Evolutionary conservation across 2,113 vertebrate species (phyloP).

Genomic region (Tamias sibiricus): DNA sequence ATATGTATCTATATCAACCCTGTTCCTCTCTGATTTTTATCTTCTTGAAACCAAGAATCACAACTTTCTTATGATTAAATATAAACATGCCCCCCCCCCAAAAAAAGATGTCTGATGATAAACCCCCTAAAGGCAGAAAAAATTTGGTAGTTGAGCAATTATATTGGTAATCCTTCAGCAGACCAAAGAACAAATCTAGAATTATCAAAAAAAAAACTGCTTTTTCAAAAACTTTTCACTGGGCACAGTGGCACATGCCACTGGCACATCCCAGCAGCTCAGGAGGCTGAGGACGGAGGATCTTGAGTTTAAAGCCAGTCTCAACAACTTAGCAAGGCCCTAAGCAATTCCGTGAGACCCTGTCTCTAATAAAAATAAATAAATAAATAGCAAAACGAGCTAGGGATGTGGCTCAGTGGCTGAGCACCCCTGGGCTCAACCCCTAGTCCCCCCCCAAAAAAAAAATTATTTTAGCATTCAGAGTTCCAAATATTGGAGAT

Average conservation of each 20-base stretch:
- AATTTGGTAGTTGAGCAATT: background rate
- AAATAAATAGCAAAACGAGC: too few relatives aligned
- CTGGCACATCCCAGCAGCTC: too few relatives aligned
- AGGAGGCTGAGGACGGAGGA: too few relatives aligned
- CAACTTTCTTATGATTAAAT: slow-evolving; percentile 29
- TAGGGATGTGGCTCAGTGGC: too few relatives aligned
- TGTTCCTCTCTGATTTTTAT: background rate
- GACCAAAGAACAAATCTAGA: slow-evolving; percentile 20
- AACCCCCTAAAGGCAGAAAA: background rate
- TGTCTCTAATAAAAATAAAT: too few relatives aligned
- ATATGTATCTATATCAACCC: background rate
- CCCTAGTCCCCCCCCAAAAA: too few relatives aligned
- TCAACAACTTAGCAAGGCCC: too few relatives aligned
- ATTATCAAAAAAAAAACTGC: background rate
- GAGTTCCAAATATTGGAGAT: background rate
- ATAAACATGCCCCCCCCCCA: background rate
- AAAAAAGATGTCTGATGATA: background rate
- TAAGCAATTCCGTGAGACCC: too few relatives aligned
- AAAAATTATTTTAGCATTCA: too few relatives aligned
- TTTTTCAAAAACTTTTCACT: background rate
- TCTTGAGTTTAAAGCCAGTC: too few relatives aligned
- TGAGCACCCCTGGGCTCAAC: too few relatives aligned
- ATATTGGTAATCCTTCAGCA: background rate
- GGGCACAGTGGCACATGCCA: too few relatives aligned
- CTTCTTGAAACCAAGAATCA: background rate